Evolutionary conservation across 2,888 invertebrate species (phyloP), one percentile per base, ranked within the genome.

Genomic region (Tanypteryx hageni): DNA sequence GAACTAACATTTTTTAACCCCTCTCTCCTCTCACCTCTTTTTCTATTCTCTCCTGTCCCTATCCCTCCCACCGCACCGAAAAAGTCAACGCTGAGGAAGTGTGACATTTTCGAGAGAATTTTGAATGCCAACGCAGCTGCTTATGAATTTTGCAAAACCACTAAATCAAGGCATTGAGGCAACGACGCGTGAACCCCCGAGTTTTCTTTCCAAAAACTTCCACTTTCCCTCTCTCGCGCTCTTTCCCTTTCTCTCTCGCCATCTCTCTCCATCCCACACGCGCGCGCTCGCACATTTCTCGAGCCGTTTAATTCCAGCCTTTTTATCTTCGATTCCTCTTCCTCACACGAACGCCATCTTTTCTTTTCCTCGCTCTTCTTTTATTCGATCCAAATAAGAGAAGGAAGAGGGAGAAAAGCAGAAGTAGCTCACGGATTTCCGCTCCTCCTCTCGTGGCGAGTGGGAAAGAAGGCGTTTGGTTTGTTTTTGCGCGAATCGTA

Each of bases 71-170:
- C 11, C 31, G n/a, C 83, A 31, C 27, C 59, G 16, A 64, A 64
- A 89, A 31, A 18, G 27, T n/a, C n/a, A 44, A 14, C 14, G 9
- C 64, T n/a, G 64, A 59, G 44, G 44, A 16, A 64, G 64, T 64
- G 64, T 89, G 89, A 68, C 89, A 89, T 44, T 56, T 68, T 64
- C 44, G 44, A 44, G 64, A 44, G 44, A 68, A 89, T 89, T 89
- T 89, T 89, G 44, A 89, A 89, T 89, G 44, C 68, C 89, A 89
- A 68, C 89, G 27, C 89, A 68, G 89, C 59, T 68, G 64, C 89
- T 89, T 68, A 68, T 89, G 89, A 89, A 89, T 89, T 89, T 89
- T 89, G 89, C 89, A 89, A 44, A 89, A 18, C 89, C 68, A 56
- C 89, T 64, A 64, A 89, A 64, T 31, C 44, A 61, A 89, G 61